Evolutionary conservation across 2,797 vertebrate genomes (phyloP).

Genomic region (Coregonus suidteri): DNA sequence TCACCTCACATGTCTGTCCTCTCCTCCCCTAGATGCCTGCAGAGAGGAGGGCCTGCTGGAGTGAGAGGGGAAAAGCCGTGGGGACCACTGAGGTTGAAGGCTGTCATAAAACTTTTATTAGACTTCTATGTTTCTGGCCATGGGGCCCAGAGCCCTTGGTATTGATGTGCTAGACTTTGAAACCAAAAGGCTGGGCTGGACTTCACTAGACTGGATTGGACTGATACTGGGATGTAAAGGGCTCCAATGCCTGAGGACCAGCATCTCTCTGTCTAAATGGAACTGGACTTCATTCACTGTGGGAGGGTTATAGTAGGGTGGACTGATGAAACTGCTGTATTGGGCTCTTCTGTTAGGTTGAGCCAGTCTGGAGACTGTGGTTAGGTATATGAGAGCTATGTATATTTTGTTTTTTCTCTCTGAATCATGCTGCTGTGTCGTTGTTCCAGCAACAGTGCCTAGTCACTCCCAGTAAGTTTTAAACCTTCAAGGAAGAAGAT

Average conservation of each 20-base stretch:
- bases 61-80: conserved; percentile 48
- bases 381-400: conserved; percentile 25
- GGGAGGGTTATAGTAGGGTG: neutral
- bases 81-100: conserved; percentile 34
- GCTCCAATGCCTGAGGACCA: conserved; percentile 57
- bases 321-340: conserved; percentile 15
- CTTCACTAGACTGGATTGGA: neutral
- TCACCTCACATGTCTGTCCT: neutral
- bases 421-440: conserved; percentile 39
- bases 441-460: conserved; percentile 13
- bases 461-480: conserved; percentile 15
- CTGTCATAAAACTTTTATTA: conserved; percentile 20
- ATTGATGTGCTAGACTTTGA: conserved; percentile 56
- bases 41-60: conserved; percentile 66
- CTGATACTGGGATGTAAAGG: conserved; percentile 49
- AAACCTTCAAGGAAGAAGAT: neutral
- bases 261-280: conserved; percentile 23
- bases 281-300: conserved; percentile 30
- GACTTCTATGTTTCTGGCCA: neutral
- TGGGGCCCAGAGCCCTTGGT: conserved; percentile 46
- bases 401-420: conserved; percentile 28
- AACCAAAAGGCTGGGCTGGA: conserved; percentile 64
- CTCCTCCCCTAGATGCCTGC: conserved; percentile 55
- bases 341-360: conserved; percentile 1
- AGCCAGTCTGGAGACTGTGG: conserved; percentile 7